Percentiles rank a stretch among this genome's conserved stretches.
Conservation (phyloP, 2,113 vertebrate species). For the Procavia capensis region DNA sequence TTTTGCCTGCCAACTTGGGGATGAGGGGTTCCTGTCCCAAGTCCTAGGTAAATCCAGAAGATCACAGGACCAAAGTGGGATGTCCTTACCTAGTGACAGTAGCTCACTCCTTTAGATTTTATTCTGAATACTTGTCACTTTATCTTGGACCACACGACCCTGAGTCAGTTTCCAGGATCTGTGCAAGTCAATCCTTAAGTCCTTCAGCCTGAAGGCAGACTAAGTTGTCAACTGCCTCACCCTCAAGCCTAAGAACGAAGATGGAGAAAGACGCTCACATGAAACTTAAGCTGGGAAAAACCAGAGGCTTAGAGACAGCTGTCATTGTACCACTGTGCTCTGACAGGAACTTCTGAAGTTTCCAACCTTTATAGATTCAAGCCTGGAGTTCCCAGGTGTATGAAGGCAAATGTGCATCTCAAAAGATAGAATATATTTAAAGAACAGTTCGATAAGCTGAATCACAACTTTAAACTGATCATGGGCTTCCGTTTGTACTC, state of each 20-base stretch:
- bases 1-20: background rate
- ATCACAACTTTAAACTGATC: background rate
- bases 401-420: background rate
- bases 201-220: background rate
- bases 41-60: background rate
- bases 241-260: background rate
- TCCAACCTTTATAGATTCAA: background rate
- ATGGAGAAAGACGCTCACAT: background rate
- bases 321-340: background rate
- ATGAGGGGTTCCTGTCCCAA: background rate
- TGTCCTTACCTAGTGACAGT: background rate
- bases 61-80: background rate
- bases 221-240: background rate
- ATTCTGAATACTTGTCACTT: background rate
- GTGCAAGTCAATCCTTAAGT: background rate
- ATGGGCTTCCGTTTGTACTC: background rate
- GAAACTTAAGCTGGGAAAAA: background rate
- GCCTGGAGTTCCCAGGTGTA: background rate
- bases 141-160: rapidly evolving
- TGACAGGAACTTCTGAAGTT: background rate
- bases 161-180: background rate
- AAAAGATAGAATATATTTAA: background rate
- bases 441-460: background rate
- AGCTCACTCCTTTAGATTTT: background rate
- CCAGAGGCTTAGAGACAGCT: background rate